Percentiles rank a stretch among this genome's conserved stretches.
These are phyloP conservation scores for Chouioia cunea DNA, from an alignment of 2,888 invertebrate genomes.

Conservation along the genomic window DNA sequence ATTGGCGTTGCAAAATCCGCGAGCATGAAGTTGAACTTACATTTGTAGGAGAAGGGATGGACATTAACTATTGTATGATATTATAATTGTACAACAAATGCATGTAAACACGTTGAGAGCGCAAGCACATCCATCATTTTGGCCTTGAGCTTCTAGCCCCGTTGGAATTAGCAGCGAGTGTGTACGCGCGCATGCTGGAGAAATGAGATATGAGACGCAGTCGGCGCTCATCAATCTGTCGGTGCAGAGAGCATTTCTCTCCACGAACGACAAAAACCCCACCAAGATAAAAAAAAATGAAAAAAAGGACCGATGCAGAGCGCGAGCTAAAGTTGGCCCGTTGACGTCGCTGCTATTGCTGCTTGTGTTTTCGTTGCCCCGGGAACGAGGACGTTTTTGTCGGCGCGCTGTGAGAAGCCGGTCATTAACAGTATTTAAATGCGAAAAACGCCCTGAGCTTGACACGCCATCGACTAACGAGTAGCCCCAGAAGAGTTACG, in stretches of 20 bases:
- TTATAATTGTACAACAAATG: too few relatives aligned
- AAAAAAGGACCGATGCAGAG: too few relatives aligned
- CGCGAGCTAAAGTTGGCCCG: too few relatives aligned
- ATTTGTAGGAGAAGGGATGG: too few relatives aligned
- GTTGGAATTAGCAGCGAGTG: neutral
- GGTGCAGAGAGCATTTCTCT: slow-evolving; percentile 28
- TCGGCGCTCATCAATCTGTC: slow-evolving; percentile 36
- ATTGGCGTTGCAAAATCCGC: too few relatives aligned
- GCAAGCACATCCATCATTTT: slow-evolving; percentile 6
- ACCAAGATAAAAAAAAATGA: neutral
- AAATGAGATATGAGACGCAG: slow-evolving; percentile 33
- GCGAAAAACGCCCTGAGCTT: slow-evolving; percentile 50
- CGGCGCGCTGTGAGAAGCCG: slow-evolving; percentile 23
- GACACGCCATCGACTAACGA: slow-evolving; percentile 56
- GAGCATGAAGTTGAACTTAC: too few relatives aligned
- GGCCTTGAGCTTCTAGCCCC: neutral
- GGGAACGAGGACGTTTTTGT: slow-evolving; percentile 16
- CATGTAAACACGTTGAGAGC: too few relatives aligned
- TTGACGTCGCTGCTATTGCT: neutral
- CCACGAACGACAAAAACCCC: slow-evolving; percentile 28
- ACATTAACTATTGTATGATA: too few relatives aligned
- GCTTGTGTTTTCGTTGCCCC: slow-evolving; percentile 34
- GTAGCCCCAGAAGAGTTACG: slow-evolving; percentile 54
- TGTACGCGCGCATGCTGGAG: slow-evolving; percentile 1
- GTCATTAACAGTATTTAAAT: slow-evolving; percentile 60